Percentiles rank a stretch among this genome's conserved stretches.
Conservation (phyloP, 2,797 vertebrate species). For the Yasuhikotakia modesta region DNA sequence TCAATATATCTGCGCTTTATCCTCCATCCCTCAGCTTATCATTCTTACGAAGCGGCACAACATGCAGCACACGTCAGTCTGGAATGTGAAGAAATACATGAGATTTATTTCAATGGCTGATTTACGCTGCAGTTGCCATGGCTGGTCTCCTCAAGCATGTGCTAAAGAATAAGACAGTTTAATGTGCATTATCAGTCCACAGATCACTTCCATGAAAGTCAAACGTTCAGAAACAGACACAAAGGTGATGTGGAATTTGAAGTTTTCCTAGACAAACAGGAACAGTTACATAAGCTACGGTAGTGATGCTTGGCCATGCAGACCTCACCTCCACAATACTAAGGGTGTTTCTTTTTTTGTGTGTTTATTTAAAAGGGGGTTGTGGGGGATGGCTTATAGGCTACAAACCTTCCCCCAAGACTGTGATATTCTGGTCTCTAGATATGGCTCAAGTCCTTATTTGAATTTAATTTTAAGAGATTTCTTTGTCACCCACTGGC, state of each 20-base stretch:
- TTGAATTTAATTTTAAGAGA: not conserved
- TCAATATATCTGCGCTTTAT: conserved; percentile 27
- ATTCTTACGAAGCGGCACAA: conserved; percentile 6
- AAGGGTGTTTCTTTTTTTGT: not conserved
- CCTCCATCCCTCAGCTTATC: not conserved
- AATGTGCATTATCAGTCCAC: not conserved
- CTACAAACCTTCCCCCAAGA: not conserved
- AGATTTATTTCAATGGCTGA: conserved; percentile 25
- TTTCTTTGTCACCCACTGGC: not conserved
- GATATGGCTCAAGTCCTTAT: not conserved
- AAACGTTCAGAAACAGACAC: not conserved
- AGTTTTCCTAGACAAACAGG: not conserved
- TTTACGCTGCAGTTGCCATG: conserved; percentile 17
- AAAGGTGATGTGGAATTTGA: not conserved
- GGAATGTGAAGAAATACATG: conserved; percentile 15
- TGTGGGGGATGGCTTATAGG: not conserved
- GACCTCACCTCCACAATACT: not conserved
- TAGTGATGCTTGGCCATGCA: not conserved
- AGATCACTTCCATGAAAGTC: not conserved
- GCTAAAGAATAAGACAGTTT: conserved; percentile 4
- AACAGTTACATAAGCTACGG: too few species aligned
- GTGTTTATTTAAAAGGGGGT: not conserved
- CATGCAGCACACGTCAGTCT: conserved; percentile 6
- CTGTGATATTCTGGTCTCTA: not conserved
- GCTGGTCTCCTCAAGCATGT: not conserved